Evolutionary conservation across 2,888 invertebrate genomes (phyloP).

Genomic region (Melangyna quadrimaculata): DNA sequence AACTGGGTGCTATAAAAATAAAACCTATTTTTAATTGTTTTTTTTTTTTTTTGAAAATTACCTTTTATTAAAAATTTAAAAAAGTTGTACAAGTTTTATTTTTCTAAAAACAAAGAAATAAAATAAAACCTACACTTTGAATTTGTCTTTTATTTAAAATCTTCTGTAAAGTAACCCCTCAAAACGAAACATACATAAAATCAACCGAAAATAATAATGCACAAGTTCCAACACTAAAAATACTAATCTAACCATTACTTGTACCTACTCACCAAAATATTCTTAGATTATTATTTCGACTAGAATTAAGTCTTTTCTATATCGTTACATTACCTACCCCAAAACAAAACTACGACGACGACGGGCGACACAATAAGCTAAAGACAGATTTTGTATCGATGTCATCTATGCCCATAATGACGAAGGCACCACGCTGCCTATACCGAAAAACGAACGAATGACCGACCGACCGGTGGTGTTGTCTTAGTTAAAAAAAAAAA

Average conservation of each 20-base stretch:
- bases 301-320: not conserved
- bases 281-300: not conserved
- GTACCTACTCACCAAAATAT: not conserved
- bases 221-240: not conserved
- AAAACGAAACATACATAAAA: not conserved
- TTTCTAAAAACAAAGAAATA: not conserved
- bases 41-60: no score
- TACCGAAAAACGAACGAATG: not conserved
- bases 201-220: not conserved
- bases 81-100: not conserved
- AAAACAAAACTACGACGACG: slow-evolving; percentile 38
- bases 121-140: not conserved
- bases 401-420: slow-evolving; percentile 50
- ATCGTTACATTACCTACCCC: slow-evolving; percentile 58
- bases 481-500: slow-evolving; percentile 3
- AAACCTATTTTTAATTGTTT: no score
- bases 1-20: no score
- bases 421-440: slow-evolving; percentile 27
- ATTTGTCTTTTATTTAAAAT: not conserved
- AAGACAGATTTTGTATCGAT: slow-evolving; percentile 43
- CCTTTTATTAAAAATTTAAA: not conserved
- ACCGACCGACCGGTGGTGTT: not conserved
- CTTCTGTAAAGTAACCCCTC: not conserved
- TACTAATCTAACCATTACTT: not conserved
- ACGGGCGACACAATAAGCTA: slow-evolving; percentile 16